phyloP scores from a whole-genome alignment of 2,888 invertebrate genomes.

The Endomychus coccineus region DNA sequence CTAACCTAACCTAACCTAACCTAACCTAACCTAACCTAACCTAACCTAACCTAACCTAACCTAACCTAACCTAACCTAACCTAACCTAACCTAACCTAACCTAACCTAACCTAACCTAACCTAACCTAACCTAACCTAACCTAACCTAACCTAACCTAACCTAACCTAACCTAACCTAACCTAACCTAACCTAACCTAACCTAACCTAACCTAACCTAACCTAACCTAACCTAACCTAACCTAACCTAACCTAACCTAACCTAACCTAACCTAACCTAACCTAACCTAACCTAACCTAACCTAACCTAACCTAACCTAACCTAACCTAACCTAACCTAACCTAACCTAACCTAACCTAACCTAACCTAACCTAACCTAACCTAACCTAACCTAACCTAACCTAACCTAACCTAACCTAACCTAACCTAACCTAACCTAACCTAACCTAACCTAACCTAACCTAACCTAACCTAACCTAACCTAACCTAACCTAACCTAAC shows the following conservation, averaged over 20 bases:
- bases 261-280: slow-evolving; percentile 3
- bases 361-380: slow-evolving; percentile 8
- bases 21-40: slow-evolving; percentile 15
- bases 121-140: slow-evolving; percentile 9
- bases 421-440: slow-evolving; percentile 15
- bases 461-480: slow-evolving; percentile 20
- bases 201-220: slow-evolving; percentile 1
- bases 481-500: slow-evolving; percentile 18
- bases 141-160: slow-evolving; percentile 6
- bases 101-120: slow-evolving; percentile 11
- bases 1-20: slow-evolving; percentile 15
- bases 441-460: slow-evolving; percentile 19
- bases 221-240: slow-evolving; percentile 2
- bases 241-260: slow-evolving; percentile 8
- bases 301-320: neutral
- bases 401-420: slow-evolving; percentile 12
- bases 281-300: slow-evolving; percentile 2
- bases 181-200: slow-evolving; percentile 4
- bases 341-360: slow-evolving; percentile 8
- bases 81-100: slow-evolving; percentile 15
- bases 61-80: slow-evolving; percentile 16
- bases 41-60: slow-evolving; percentile 17
- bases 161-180: slow-evolving; percentile 5
- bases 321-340: slow-evolving; percentile 8
- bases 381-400: slow-evolving; percentile 4